Conservation (phyloP, 1,140 invertebrate species). For the Zaprionus vittiger region DNA sequence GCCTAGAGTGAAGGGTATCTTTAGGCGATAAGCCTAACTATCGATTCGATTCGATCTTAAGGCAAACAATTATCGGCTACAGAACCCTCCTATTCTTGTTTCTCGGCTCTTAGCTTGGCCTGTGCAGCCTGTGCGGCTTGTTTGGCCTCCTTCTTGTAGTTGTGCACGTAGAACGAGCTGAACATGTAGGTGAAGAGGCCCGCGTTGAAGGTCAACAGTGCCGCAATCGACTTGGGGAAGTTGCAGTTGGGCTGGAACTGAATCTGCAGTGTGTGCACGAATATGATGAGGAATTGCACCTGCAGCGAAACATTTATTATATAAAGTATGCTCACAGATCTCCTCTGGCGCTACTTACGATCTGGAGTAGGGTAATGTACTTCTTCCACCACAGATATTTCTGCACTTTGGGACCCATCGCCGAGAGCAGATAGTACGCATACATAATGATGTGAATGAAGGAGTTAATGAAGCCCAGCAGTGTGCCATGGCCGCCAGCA, state of each 20-base stretch:
- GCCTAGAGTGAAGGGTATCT: slow-evolving; percentile 8
- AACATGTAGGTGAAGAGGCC: slow-evolving; percentile 93
- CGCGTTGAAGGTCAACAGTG: slow-evolving; percentile 90
- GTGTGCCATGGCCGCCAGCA: slow-evolving; percentile 91
- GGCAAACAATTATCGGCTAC: slow-evolving; percentile 30
- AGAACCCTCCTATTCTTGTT: slow-evolving; percentile 51
- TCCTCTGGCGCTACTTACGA: slow-evolving; percentile 86
- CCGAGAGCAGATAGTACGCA: slow-evolving; percentile 92
- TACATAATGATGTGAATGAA: slow-evolving; percentile 93
- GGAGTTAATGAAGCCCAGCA: slow-evolving; percentile 93
- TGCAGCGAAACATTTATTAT: slow-evolving; percentile 72
- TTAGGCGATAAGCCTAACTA: slow-evolving; percentile 43
- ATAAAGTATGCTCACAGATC: not conserved
- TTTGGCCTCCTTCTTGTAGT: slow-evolving; percentile 87
- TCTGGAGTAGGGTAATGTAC: slow-evolving; percentile 93
- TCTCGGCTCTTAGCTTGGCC: slow-evolving; percentile 56
- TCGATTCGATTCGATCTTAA: slow-evolving; percentile 42
- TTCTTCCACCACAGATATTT: slow-evolving; percentile 97
- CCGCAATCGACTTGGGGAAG: slow-evolving; percentile 88
- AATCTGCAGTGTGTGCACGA: slow-evolving; percentile 88
- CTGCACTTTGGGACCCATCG: slow-evolving; percentile 92
- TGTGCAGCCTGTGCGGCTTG: slow-evolving; percentile 57
- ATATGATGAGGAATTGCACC: slow-evolving; percentile 92
- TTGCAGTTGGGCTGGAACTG: slow-evolving; percentile 87
- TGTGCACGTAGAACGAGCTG: slow-evolving; percentile 91